phyloP scores from a whole-genome alignment of 1,140 invertebrate species.

The Pseudomyrmex cubaensis region DNA sequence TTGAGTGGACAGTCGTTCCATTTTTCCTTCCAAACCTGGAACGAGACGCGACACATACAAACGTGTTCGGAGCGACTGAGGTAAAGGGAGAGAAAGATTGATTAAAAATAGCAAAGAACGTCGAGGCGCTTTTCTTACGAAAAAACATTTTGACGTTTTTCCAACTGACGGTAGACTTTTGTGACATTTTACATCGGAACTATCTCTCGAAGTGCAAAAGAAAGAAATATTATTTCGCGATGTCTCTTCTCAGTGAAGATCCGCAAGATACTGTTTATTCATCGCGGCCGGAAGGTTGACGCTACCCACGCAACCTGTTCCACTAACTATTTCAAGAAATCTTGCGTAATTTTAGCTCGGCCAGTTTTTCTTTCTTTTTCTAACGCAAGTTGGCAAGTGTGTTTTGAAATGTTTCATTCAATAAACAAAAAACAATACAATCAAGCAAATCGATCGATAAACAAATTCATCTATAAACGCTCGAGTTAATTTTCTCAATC shows the following conservation, averaged over 20 bases:
- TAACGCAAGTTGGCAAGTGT: not conserved
- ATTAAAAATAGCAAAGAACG: not conserved
- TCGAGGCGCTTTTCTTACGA: conserved; percentile 53
- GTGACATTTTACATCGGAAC: conserved; percentile 14
- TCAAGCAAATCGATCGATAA: not conserved
- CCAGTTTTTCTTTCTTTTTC: conserved; percentile 59
- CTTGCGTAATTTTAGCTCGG: conserved; percentile 76
- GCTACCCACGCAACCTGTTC: conserved; percentile 68
- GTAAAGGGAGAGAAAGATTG: not conserved
- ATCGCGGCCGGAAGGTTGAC: conserved; percentile 43
- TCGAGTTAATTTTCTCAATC: not conserved
- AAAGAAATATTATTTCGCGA: conserved; percentile 15
- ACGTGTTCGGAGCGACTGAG: not conserved
- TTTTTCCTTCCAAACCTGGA: conserved; percentile 83
- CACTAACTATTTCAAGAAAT: conserved; percentile 72
- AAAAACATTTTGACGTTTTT: conserved; percentile 61
- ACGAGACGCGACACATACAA: conserved; percentile 39
- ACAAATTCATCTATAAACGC: not conserved
- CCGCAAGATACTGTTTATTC: conserved; percentile 69
- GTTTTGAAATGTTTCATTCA: conserved; percentile 1
- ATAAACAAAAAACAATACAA: conserved; percentile 14
- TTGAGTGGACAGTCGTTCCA: conserved; percentile 84
- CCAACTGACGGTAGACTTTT: conserved; percentile 48
- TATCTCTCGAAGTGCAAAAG: not conserved
- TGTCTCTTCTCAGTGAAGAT: conserved; percentile 30